Percentiles rank a stretch among this genome's conserved stretches.
Evolutionary conservation across 2,113 vertebrate genomes (phyloP).

Genomic region (Procavia capensis): DNA sequence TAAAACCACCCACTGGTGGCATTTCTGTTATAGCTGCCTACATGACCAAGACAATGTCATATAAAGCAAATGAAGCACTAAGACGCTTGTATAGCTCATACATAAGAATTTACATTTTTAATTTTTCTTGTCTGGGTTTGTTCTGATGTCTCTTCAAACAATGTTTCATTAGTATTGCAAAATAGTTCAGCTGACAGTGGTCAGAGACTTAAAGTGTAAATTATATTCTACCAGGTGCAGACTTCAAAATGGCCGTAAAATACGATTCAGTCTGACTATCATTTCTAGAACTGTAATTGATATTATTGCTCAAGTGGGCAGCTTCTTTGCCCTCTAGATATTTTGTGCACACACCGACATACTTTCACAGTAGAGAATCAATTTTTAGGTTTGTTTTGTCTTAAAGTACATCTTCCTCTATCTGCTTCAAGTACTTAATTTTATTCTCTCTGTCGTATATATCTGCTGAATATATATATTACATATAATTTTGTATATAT

Average conservation of each 20-base stretch:
- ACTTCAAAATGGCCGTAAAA: neutral
- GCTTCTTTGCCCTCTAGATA: neutral
- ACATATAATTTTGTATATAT: no score
- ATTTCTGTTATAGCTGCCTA: no score
- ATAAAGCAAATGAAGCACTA: neutral
- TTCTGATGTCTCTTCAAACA: conserved; percentile 53
- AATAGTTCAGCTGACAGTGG: conserved; percentile 2
- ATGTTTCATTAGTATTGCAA: neutral
- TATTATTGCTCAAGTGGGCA: neutral
- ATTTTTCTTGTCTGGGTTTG: conserved; percentile 47
- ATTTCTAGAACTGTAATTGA: neutral
- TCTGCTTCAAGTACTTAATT: neutral
- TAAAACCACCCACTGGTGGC: no score
- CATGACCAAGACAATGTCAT: neutral
- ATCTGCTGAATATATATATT: neutral
- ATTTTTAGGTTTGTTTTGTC: neutral
- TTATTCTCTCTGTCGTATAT: neutral
- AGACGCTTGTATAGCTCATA: neutral
- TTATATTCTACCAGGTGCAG: neutral
- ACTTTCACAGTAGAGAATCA: neutral
- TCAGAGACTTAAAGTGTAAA: neutral
- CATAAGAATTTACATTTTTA: conserved; percentile 38
- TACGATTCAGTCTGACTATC: neutral
- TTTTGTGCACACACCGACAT: neutral
- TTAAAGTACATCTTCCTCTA: neutral